Conservation (phyloP, 2,888 invertebrate species). For the Craniophora ligustri region DNA sequence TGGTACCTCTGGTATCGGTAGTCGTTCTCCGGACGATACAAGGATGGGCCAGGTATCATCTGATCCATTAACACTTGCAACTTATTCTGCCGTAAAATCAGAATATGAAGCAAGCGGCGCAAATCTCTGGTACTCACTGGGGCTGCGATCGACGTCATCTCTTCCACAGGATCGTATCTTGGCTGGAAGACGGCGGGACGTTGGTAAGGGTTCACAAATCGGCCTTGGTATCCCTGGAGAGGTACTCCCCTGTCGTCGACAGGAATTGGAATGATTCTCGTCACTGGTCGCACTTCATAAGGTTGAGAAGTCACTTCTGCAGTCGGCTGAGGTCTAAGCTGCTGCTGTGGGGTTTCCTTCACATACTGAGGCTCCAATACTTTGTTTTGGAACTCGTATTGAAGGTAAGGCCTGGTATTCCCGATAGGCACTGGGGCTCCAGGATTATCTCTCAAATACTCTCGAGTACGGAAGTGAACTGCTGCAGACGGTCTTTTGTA, state of each 20-base stretch:
- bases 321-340: slow-evolving; percentile 64
- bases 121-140: slow-evolving; percentile 92
- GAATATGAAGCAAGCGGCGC: slow-evolving; percentile 90
- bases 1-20: slow-evolving; percentile 77
- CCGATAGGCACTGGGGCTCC: slow-evolving; percentile 84
- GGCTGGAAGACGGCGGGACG: slow-evolving; percentile 67
- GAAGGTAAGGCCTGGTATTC: slow-evolving; percentile 85
- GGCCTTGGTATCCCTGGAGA: slow-evolving; percentile 77
- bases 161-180: slow-evolving; percentile 85
- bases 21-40: slow-evolving; percentile 69
- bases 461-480: slow-evolving; percentile 81
- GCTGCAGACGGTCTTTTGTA: slow-evolving; percentile 74
- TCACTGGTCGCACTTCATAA: slow-evolving; percentile 77
- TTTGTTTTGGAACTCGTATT: slow-evolving; percentile 84
- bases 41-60: slow-evolving; percentile 74
- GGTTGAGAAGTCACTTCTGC: slow-evolving; percentile 74
- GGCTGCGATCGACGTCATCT: slow-evolving; percentile 89
- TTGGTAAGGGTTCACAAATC: slow-evolving; percentile 75
- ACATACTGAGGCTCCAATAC: slow-evolving; percentile 82
- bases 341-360: slow-evolving; percentile 66
- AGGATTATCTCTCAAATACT: slow-evolving; percentile 85
- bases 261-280: slow-evolving; percentile 81
- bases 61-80: slow-evolving; percentile 88
- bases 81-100: slow-evolving; percentile 90
- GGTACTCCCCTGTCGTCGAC: slow-evolving; percentile 84